Conservation (phyloP, 2,888 invertebrate genomes). For the Aspidiotus rigidus region DNA sequence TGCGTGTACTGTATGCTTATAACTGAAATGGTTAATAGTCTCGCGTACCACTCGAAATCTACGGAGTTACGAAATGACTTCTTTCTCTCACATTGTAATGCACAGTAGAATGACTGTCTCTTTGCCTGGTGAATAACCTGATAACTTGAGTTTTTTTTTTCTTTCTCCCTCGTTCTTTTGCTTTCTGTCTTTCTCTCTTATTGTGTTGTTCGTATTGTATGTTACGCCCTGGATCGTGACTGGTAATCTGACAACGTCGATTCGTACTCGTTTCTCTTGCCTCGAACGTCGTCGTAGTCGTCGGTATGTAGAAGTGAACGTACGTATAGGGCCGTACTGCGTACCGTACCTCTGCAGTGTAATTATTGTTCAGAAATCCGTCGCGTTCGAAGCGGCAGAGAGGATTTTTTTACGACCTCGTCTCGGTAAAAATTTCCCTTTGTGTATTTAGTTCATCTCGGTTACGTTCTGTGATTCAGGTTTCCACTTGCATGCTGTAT, state of each 20-base stretch:
- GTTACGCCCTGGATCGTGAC: slow-evolving; percentile 31
- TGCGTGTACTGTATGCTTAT: no score
- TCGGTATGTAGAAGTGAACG: neutral
- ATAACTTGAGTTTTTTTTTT: slow-evolving; percentile 18
- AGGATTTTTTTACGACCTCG: slow-evolving; percentile 29
- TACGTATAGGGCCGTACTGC: slow-evolving; percentile 8
- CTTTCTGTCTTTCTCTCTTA: neutral
- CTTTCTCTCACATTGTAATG: neutral
- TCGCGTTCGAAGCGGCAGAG: slow-evolving; percentile 20
- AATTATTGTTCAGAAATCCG: slow-evolving; percentile 6
- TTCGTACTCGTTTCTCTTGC: slow-evolving; percentile 5
- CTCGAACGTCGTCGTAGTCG: neutral
- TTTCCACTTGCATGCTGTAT: slow-evolving; percentile 10
- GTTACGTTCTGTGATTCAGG: slow-evolving; percentile 27
- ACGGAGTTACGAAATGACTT: slow-evolving; percentile 21
- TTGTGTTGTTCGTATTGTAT: slow-evolving; percentile 22
- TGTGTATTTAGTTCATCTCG: slow-evolving; percentile 27
- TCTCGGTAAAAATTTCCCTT: slow-evolving; percentile 31
- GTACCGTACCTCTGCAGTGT: neutral
- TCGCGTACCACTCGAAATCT: neutral
- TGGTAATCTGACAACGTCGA: slow-evolving; percentile 29
- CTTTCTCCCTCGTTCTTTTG: neutral
- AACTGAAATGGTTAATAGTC: no score
- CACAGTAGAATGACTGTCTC: slow-evolving; percentile 7
- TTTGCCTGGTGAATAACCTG: slow-evolving; percentile 27